A percentile compares a stretch with the other conserved stretches of the same genome.
These are phyloP conservation scores for Eupeodes corollae DNA, from an alignment of 1,140 invertebrate species.

Conservation along the genomic window DNA sequence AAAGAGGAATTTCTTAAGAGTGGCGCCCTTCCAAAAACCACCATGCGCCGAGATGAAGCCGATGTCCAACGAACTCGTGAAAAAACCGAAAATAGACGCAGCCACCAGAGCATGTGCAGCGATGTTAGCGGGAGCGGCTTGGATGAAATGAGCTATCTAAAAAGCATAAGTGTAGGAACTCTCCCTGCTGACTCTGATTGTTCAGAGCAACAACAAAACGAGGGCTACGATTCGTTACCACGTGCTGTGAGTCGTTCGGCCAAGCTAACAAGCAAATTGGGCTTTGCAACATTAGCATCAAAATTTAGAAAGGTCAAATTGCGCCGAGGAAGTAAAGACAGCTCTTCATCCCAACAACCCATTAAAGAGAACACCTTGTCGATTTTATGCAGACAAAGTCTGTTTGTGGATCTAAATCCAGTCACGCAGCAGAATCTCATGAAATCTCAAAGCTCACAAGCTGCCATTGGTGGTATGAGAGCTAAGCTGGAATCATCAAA, in stretches of 20 bases:
- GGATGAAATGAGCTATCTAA: constrained; percentile 54
- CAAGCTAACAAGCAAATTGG: constrained; percentile 40
- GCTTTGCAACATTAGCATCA: constrained; percentile 50
- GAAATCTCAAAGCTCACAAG: not conserved
- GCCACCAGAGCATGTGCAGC: constrained; percentile 20
- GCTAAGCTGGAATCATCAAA: not conserved
- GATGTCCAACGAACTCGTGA: too few relatives aligned
- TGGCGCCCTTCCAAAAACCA: constrained; percentile 17
- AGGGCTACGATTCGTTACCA: constrained; percentile 27
- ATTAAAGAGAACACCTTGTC: constrained; percentile 17
- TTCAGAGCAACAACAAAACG: constrained; percentile 7
- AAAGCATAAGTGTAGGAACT: constrained; percentile 44
- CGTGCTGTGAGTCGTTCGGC: constrained; percentile 21
- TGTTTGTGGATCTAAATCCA: constrained; percentile 20
- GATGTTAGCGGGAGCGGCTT: constrained; percentile 7
- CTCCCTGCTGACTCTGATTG: not conserved
- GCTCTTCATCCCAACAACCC: not conserved
- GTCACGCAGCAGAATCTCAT: constrained; percentile 14
- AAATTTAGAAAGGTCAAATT: constrained; percentile 41
- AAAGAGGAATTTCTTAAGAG: constrained; percentile 49
- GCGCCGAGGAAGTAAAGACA: constrained; percentile 1
- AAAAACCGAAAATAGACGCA: constrained; percentile 3
- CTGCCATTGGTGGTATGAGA: constrained; percentile 9
- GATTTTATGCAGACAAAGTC: constrained; percentile 25
- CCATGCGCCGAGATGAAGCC: constrained; percentile 2